Percentiles rank a stretch among this genome's conserved stretches.
Conservation (phyloP, 2,113 vertebrate genomes). For the Crotalus helleri region DNA sequence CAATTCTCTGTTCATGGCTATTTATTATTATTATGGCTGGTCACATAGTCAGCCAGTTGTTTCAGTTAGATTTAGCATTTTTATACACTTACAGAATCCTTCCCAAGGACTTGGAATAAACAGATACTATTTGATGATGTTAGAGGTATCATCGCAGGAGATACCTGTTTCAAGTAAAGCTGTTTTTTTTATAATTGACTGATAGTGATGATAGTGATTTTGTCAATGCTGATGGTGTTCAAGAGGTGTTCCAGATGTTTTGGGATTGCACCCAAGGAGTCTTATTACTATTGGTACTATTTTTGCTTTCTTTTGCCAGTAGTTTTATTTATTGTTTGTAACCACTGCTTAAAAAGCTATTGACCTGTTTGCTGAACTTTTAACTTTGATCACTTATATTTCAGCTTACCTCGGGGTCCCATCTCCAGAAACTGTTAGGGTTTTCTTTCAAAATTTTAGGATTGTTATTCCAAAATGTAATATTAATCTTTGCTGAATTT, state of each 20-base stretch:
- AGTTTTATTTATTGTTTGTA: not conserved
- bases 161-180: not conserved
- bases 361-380: slow-evolving; percentile 7
- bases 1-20: not conserved
- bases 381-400: slow-evolving; percentile 31
- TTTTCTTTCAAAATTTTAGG: not conserved
- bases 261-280: not conserved
- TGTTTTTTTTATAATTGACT: not conserved
- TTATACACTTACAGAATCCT: not conserved
- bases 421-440: slow-evolving; percentile 21
- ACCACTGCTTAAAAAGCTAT: not conserved
- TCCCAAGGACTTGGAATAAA: not conserved
- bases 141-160: not conserved
- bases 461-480: not conserved
- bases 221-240: not conserved
- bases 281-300: not conserved
- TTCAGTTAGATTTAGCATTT: not conserved
- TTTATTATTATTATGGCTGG: not conserved
- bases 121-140: not conserved
- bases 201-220: not conserved
- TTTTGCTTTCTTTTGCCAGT: not conserved
- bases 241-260: not conserved
- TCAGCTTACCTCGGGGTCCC: not conserved
- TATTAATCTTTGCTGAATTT: not conserved
- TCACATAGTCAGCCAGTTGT: not conserved